Evolutionary conservation across 2,113 vertebrate species (phyloP).

Genomic region (Platycercus adscitus): DNA sequence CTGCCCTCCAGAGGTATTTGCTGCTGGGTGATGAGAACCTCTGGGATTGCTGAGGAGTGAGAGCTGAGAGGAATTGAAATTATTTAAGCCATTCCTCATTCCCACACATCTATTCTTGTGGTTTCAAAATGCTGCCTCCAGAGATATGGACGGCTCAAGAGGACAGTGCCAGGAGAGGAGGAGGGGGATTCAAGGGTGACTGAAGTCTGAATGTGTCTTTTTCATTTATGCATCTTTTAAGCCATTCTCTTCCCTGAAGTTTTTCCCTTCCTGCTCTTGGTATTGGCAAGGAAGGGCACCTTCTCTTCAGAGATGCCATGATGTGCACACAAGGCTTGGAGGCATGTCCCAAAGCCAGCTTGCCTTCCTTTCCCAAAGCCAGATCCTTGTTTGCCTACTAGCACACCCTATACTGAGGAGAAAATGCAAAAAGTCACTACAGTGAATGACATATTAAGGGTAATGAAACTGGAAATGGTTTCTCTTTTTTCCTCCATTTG

Average conservation of each 20-base stretch:
- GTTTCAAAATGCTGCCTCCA: not conserved
- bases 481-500: not conserved
- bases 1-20: not conserved
- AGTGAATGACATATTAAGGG: not conserved
- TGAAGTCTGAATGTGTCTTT: not conserved
- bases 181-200: fast-evolving
- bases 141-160: not conserved
- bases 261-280: not conserved
- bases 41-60: not conserved
- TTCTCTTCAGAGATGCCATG: not conserved
- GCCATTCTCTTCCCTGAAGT: not conserved
- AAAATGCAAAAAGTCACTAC: not conserved
- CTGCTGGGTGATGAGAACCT: not conserved
- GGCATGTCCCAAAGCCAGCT: not conserved
- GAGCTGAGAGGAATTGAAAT: not conserved
- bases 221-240: not conserved
- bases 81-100: not conserved
- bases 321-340: not conserved
- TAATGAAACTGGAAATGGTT: not conserved
- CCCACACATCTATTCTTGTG: not conserved
- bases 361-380: not conserved
- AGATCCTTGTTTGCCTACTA: not conserved
- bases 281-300: not conserved
- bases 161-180: not conserved
- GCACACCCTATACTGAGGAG: not conserved